Evolutionary conservation across 1,140 invertebrate species (phyloP).

Genomic region (Leptonema lineaticorne): DNA sequence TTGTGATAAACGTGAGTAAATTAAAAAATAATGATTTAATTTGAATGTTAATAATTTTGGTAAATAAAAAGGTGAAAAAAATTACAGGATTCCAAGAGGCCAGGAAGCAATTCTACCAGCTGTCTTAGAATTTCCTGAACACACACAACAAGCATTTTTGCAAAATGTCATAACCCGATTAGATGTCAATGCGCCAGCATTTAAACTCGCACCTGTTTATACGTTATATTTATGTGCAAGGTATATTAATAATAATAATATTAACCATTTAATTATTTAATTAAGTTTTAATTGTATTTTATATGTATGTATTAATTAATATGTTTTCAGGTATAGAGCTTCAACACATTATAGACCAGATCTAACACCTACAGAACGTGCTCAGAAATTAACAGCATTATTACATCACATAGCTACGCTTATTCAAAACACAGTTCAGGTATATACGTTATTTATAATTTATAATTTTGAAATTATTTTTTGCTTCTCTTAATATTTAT

Average conservation of each 20-base stretch:
- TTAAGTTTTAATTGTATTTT: not conserved
- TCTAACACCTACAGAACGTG: conserved; percentile 85
- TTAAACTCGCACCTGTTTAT: conserved; percentile 91
- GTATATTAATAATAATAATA: conserved; percentile 43
- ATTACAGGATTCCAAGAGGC: conserved; percentile 56
- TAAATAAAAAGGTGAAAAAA: no score
- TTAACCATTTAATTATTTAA: not conserved
- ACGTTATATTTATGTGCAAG: conserved; percentile 89
- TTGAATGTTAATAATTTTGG: not conserved
- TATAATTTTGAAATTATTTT: not conserved
- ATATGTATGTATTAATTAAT: not conserved
- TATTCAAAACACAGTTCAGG: conserved; percentile 81
- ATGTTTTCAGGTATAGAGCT: conserved; percentile 77
- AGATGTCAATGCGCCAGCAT: conserved; percentile 80
- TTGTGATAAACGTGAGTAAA: not conserved
- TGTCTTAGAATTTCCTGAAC: conserved; percentile 91
- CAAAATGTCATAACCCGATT: conserved; percentile 83
- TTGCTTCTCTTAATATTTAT: not conserved
- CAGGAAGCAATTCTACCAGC: conserved; percentile 91
- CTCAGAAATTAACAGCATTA: conserved; percentile 84
- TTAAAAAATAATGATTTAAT: not conserved
- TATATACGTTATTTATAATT: conserved; percentile 43
- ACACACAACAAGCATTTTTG: conserved; percentile 89
- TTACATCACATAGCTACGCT: conserved; percentile 86
- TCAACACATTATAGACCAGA: conserved; percentile 92